These are phyloP conservation scores for Aythya baeri DNA, from an alignment of 2,113 vertebrate species.

Conservation along the genomic window DNA sequence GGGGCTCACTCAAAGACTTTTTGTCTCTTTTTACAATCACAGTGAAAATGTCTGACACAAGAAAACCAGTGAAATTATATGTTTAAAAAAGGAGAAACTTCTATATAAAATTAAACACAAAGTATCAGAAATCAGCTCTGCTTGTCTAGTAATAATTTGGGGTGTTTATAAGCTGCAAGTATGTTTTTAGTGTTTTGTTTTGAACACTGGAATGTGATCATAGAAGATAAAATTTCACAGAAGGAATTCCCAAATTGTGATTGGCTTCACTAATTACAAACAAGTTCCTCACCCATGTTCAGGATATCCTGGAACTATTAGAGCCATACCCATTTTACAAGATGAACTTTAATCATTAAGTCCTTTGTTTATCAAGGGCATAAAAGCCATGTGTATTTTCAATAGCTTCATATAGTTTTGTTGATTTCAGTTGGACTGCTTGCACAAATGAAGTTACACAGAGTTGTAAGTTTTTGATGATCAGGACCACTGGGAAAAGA, in stretches of 20 bases:
- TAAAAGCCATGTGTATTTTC: not conserved
- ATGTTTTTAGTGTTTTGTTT: not conserved
- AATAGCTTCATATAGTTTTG: not conserved
- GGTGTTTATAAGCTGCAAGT: not conserved
- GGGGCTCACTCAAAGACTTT: not conserved
- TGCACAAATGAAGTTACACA: conserved; percentile 17
- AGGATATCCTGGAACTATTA: not conserved
- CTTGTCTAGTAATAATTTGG: not conserved
- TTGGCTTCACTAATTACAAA: not conserved
- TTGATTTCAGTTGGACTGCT: conserved; percentile 13
- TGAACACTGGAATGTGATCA: not conserved
- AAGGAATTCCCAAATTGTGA: not conserved
- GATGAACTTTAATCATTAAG: not conserved
- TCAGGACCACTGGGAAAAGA: not conserved
- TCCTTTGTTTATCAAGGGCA: not conserved
- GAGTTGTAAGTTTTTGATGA: not conserved
- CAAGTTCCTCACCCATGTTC: not conserved
- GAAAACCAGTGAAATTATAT: not conserved
- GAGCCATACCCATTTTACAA: not conserved
- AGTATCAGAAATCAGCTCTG: not conserved
- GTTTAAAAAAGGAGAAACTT: not conserved
- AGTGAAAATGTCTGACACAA: not conserved
- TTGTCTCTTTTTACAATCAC: not conserved
- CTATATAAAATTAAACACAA: not conserved
- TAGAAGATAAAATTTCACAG: not conserved